Percentiles rank a stretch among this genome's conserved stretches.
Conservation (phyloP, 2,888 invertebrate species). For the Stictocephala bisonia region DNA sequence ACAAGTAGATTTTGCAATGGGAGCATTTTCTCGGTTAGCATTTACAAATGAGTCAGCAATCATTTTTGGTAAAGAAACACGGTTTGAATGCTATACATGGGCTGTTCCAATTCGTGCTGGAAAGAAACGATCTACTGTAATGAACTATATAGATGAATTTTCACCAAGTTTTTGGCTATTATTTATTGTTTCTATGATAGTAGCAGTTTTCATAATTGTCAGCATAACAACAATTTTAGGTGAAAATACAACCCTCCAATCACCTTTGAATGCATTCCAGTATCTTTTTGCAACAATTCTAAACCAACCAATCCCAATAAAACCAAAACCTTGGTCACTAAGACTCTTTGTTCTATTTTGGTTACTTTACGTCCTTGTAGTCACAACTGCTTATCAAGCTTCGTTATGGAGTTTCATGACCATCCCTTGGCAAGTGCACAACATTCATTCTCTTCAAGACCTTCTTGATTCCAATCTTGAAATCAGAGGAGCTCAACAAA, state of each 20-base stretch:
- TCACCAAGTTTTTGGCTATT: slow-evolving; percentile 57
- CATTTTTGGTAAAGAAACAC: slow-evolving; percentile 56
- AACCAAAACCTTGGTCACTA: slow-evolving; percentile 18
- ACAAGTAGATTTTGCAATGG: slow-evolving; percentile 57
- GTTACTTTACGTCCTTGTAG: slow-evolving; percentile 56
- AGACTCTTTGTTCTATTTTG: slow-evolving; percentile 56
- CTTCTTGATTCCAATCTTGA: slow-evolving; percentile 55
- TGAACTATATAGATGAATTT: slow-evolving; percentile 58
- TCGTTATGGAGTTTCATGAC: slow-evolving; percentile 58
- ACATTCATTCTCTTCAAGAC: slow-evolving; percentile 54
- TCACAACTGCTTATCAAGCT: slow-evolving; percentile 54
- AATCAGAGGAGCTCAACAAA: slow-evolving; percentile 54
- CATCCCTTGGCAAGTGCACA: slow-evolving; percentile 56
- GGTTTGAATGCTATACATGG: slow-evolving; percentile 60
- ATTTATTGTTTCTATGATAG: slow-evolving; percentile 50
- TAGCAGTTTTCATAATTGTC: slow-evolving; percentile 40
- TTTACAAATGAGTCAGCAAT: slow-evolving; percentile 55
- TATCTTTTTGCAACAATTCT: slow-evolving; percentile 34
- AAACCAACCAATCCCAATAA: slow-evolving; percentile 38
- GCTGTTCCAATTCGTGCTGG: slow-evolving; percentile 59
- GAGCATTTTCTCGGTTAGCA: slow-evolving; percentile 56
- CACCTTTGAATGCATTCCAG: slow-evolving; percentile 34
- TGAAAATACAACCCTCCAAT: slow-evolving; percentile 26
- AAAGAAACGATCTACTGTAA: slow-evolving; percentile 56
- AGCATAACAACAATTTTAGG: slow-evolving; percentile 8